Evolutionary conservation across 1,140 invertebrate genomes (phyloP).

Genomic region (Drosophila kanapiae): DNA sequence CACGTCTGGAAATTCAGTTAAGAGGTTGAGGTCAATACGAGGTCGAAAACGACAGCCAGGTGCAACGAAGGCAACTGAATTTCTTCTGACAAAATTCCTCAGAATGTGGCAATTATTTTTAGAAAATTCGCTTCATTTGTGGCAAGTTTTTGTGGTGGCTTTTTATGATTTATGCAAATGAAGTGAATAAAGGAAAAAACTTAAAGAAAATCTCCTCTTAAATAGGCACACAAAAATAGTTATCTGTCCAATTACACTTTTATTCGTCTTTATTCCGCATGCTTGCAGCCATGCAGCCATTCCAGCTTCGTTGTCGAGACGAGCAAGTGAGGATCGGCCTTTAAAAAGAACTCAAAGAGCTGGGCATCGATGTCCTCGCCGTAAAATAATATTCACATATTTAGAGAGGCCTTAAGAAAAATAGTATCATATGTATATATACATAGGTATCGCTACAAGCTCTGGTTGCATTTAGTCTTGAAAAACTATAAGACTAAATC

Average conservation of each 20-base stretch:
- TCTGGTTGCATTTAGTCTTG: neutral
- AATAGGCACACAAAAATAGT: neutral
- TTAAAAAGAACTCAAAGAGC: too few relatives aligned
- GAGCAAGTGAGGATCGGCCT: too few relatives aligned
- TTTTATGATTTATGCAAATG: conserved; percentile 17
- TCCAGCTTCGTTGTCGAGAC: too few relatives aligned
- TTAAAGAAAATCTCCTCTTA: neutral
- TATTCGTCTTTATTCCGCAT: too few relatives aligned
- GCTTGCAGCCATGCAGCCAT: too few relatives aligned
- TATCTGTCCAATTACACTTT: neutral
- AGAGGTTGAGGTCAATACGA: conserved; percentile 46
- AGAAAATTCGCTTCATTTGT: conserved; percentile 14
- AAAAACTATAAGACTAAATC: neutral
- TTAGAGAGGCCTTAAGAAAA: too few relatives aligned
- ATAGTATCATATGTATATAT: too few relatives aligned
- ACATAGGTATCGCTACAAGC: too few relatives aligned
- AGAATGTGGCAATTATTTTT: conserved; percentile 33
- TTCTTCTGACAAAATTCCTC: conserved; percentile 1
- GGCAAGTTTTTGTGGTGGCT: conserved; percentile 1
- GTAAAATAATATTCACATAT: too few relatives aligned
- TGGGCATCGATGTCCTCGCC: too few relatives aligned
- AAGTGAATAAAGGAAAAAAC: neutral
- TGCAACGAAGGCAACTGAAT: conserved; percentile 29
- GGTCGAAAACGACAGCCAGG: conserved; percentile 34
- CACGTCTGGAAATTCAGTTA: conserved; percentile 33